Evolutionary conservation across 2,888 invertebrate genomes (phyloP).

Genomic region (Drosophila acutilabella): DNA sequence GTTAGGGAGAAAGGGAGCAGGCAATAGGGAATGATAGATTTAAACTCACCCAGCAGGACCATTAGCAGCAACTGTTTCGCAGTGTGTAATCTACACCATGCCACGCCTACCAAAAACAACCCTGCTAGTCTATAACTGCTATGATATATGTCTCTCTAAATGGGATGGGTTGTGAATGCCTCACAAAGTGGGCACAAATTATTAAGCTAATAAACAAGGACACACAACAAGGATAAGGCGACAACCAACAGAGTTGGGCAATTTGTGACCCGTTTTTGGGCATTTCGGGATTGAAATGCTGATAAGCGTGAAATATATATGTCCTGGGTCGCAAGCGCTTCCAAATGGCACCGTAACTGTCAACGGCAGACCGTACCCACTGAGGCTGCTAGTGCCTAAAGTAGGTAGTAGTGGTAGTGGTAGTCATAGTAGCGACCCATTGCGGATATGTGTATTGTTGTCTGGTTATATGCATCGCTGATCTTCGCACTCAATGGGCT

Average conservation of each 20-base stretch:
- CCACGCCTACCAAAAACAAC: slow-evolving; percentile 67
- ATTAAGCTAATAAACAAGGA: slow-evolving; percentile 77
- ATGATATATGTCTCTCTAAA: slow-evolving; percentile 12
- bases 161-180: slow-evolving; percentile 7
- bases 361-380: slow-evolving; percentile 53
- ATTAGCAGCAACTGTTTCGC: slow-evolving; percentile 75
- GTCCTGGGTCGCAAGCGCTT: slow-evolving; percentile 51
- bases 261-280: slow-evolving; percentile 54
- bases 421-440: neutral
- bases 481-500: slow-evolving; percentile 64
- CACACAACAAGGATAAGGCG: slow-evolving; percentile 41
- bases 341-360: slow-evolving; percentile 67
- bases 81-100: slow-evolving; percentile 72
- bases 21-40: neutral
- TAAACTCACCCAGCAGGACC: slow-evolving; percentile 39
- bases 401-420: slow-evolving; percentile 1
- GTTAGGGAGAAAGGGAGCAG: neutral
- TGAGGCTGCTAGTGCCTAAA: neutral
- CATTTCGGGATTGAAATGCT: slow-evolving; percentile 52
- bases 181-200: slow-evolving; percentile 71
- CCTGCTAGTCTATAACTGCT: slow-evolving; percentile 32
- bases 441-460: slow-evolving; percentile 39
- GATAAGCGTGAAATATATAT: slow-evolving; percentile 80
- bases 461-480: slow-evolving; percentile 73
- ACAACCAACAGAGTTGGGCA: slow-evolving; percentile 40